phyloP scores from a whole-genome alignment of 30 jellyfish, hydroid and myxozoan genomes.

The Phacellophora camtschatica region DNA sequence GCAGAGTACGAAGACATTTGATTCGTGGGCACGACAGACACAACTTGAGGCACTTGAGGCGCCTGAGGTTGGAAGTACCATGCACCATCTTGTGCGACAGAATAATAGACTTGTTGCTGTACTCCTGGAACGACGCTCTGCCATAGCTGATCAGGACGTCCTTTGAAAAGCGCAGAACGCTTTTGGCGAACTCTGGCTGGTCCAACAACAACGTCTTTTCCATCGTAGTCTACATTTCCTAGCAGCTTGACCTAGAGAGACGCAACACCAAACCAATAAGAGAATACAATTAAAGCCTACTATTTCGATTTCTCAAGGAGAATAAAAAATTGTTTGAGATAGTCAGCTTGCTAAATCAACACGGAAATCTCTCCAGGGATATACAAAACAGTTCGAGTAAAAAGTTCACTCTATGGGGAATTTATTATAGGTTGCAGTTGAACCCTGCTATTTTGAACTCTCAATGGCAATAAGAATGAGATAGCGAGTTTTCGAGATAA shows the following conservation, averaged over 20 bases:
- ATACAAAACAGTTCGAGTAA: too few relatives aligned
- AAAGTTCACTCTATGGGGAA: too few relatives aligned
- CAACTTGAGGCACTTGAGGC: slow-evolving; percentile 62
- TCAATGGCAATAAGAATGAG: too few relatives aligned
- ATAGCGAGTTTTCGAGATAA: too few relatives aligned
- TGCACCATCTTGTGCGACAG: slow-evolving; percentile 75
- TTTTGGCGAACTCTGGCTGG: slow-evolving; percentile 95
- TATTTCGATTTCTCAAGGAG: too few relatives aligned
- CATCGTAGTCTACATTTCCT: slow-evolving; percentile 75
- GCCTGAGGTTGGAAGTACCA: slow-evolving; percentile 83
- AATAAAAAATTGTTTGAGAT: too few relatives aligned
- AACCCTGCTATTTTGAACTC: too few relatives aligned
- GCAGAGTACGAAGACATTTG: slow-evolving; percentile 33
- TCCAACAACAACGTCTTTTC: slow-evolving; percentile 86
- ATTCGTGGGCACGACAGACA: slow-evolving; percentile 71
- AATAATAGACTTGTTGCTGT: slow-evolving; percentile 75
- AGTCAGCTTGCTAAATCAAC: too few relatives aligned
- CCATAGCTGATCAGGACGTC: slow-evolving; percentile 83
- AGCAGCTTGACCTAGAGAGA: slow-evolving; percentile 57
- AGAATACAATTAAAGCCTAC: too few relatives aligned
- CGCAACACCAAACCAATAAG: too few relatives aligned
- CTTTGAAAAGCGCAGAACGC: slow-evolving; percentile 68
- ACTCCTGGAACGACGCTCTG: slow-evolving; percentile 46
- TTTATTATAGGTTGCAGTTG: too few relatives aligned
- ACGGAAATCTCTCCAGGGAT: too few relatives aligned